Conservation (phyloP, 2,888 invertebrate genomes). For the Aphidius colemani region DNA sequence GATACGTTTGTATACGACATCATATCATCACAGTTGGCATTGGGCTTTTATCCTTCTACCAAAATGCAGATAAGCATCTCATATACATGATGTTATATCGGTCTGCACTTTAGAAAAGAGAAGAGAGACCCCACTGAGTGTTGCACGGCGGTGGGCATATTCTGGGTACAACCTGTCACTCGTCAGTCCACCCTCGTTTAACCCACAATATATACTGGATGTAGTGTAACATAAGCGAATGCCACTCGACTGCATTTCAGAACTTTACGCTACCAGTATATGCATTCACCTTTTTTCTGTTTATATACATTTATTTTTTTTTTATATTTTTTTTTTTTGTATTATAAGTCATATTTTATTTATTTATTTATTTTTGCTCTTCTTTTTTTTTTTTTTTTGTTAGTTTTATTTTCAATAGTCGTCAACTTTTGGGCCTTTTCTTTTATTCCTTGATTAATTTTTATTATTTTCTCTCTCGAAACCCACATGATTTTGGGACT, state of each 20-base stretch:
- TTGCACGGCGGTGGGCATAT: slow-evolving; percentile 56
- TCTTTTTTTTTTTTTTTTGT: no score
- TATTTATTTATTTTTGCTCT: neutral
- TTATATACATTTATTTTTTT: neutral
- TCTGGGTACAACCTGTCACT: slow-evolving; percentile 59
- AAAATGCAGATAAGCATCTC: slow-evolving; percentile 51
- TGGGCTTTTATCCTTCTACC: slow-evolving; percentile 54
- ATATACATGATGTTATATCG: slow-evolving; percentile 21
- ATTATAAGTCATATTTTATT: neutral
- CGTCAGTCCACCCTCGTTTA: slow-evolving; percentile 57
- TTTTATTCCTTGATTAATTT: no score
- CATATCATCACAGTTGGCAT: slow-evolving; percentile 57
- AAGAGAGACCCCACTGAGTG: slow-evolving; percentile 52
- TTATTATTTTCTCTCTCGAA: no score
- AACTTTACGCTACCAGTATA: slow-evolving; percentile 21
- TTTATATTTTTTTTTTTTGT: slow-evolving; percentile 4
- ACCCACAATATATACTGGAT: slow-evolving; percentile 21
- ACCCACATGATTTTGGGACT: no score
- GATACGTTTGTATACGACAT: slow-evolving; percentile 54
- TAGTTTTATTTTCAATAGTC: slow-evolving; percentile 11
- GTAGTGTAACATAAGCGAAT: no score
- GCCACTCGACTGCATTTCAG: neutral
- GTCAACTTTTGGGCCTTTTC: slow-evolving; percentile 26
- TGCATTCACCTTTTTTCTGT: no score
- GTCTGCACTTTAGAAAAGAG: slow-evolving; percentile 33